These are phyloP conservation scores for Chaetodon trifascialis DNA, from an alignment of 2,113 vertebrate species.

Conservation along the genomic window DNA sequence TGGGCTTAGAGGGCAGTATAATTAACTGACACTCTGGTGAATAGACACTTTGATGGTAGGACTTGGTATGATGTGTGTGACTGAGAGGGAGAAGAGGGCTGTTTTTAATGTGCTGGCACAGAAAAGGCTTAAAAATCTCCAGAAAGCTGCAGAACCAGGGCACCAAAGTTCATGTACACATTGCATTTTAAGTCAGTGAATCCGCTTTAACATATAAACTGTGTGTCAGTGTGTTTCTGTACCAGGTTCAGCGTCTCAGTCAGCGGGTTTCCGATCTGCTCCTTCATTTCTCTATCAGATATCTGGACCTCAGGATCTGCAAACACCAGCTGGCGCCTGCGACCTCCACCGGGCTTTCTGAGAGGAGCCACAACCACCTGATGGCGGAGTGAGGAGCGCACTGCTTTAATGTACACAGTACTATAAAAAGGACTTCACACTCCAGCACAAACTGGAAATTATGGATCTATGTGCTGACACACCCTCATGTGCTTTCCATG, in stretches of 20 bases:
- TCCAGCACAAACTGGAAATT: conserved; percentile 2
- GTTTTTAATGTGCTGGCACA: background rate
- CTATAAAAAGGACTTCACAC: conserved; percentile 21
- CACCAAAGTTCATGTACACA: background rate
- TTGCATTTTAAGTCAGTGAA: background rate
- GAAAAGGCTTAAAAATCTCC: background rate
- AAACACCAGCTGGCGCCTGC: conserved; percentile 80
- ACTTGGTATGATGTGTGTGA: background rate
- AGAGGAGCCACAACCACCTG: conserved; percentile 38
- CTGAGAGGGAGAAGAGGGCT: background rate
- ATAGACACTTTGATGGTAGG: conserved; percentile 40
- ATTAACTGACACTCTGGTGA: conserved; percentile 39
- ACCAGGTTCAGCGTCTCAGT: conserved; percentile 83
- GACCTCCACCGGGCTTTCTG: conserved; percentile 34
- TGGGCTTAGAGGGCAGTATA: conserved; percentile 29
- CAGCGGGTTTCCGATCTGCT: conserved; percentile 76
- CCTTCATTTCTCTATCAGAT: conserved; percentile 76
- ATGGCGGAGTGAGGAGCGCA: conserved; percentile 3
- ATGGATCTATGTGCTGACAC: conserved; percentile 32
- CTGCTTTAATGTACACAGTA: background rate
- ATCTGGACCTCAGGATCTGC: conserved; percentile 87
- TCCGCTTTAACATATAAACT: background rate
- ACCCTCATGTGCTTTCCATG: conserved; percentile 14
- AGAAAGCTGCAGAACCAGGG: background rate
- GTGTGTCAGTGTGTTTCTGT: conserved; percentile 10